phyloP scores from a whole-genome alignment of 2,113 vertebrate species.

The Cyprinodon tularosa region DNA sequence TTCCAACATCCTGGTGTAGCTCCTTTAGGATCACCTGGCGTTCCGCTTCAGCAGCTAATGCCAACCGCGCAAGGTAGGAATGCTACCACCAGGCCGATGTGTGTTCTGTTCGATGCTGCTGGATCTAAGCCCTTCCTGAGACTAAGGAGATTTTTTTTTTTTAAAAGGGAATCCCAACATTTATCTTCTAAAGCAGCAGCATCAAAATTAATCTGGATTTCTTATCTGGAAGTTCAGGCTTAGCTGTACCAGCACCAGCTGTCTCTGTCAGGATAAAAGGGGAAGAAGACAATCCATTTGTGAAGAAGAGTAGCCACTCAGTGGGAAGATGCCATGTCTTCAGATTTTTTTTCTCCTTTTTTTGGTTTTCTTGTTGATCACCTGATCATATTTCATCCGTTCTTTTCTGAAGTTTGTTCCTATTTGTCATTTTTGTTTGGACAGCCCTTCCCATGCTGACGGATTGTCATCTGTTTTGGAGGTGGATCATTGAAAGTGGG shows the following conservation, averaged over 20 bases:
- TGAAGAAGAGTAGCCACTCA: constrained; percentile 75
- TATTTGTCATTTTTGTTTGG: constrained; percentile 68
- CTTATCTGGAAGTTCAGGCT: constrained; percentile 69
- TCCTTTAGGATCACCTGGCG: constrained; percentile 90
- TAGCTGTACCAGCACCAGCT: constrained; percentile 64
- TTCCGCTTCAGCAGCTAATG: constrained; percentile 99
- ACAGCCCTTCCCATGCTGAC: constrained; percentile 53
- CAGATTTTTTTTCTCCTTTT: constrained; percentile 63
- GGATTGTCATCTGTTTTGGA: constrained; percentile 62
- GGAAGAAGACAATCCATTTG: constrained; percentile 75
- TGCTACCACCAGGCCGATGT: constrained; percentile 79
- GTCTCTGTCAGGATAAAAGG: constrained; percentile 66
- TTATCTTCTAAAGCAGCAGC: constrained; percentile 67
- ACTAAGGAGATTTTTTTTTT: constrained; percentile 48
- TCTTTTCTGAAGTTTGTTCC: constrained; percentile 62
- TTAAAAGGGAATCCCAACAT: constrained; percentile 54
- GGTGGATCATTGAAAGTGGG: constrained; percentile 64
- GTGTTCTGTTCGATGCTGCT: constrained; percentile 78
- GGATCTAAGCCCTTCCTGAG: constrained; percentile 61
- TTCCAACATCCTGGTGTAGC: constrained; percentile 98
- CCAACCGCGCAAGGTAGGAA: constrained; percentile 99
- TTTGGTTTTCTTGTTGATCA: constrained; percentile 57
- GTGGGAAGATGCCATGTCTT: constrained; percentile 80
- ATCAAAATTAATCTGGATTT: constrained; percentile 70
- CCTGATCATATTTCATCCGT: constrained; percentile 62